phyloP scores from a whole-genome alignment of 2,797 vertebrate genomes.

The Florisuga fusca region DNA sequence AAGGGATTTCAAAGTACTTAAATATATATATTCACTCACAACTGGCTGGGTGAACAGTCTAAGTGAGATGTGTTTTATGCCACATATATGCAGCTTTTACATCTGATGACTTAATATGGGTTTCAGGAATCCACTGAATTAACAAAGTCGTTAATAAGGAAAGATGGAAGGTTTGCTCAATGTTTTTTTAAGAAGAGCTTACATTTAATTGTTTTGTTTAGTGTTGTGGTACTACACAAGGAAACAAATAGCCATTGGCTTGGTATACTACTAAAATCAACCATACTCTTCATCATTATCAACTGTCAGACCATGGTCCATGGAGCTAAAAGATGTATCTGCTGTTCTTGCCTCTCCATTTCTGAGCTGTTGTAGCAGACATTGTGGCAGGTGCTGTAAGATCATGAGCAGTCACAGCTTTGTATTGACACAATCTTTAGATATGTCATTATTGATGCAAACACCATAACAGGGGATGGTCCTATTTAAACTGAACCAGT shows the following conservation, averaged over 20 bases:
- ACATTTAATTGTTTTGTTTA: not conserved
- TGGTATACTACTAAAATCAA: not conserved
- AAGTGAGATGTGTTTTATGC: not conserved
- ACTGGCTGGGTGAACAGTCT: not conserved
- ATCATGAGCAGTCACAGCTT: not conserved
- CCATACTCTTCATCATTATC: not conserved
- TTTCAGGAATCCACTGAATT: constrained; percentile 1
- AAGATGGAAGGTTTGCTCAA: not conserved
- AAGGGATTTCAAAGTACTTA: not conserved
- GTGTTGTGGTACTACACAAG: not conserved
- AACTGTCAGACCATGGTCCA: not conserved
- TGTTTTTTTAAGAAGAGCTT: not conserved
- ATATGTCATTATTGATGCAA: not conserved
- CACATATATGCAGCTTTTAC: not conserved
- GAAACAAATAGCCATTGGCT: not conserved
- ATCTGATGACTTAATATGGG: not conserved
- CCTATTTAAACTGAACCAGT: not conserved
- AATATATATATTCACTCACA: not conserved
- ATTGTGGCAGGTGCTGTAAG: not conserved
- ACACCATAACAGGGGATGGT: not conserved
- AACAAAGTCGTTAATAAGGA: not conserved
- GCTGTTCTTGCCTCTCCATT: not conserved
- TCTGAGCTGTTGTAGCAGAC: not conserved
- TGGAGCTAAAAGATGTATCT: not conserved
- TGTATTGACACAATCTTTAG: not conserved